Conservation (phyloP, 2,797 vertebrate genomes). For the Lindbergichthys nudifrons region DNA sequence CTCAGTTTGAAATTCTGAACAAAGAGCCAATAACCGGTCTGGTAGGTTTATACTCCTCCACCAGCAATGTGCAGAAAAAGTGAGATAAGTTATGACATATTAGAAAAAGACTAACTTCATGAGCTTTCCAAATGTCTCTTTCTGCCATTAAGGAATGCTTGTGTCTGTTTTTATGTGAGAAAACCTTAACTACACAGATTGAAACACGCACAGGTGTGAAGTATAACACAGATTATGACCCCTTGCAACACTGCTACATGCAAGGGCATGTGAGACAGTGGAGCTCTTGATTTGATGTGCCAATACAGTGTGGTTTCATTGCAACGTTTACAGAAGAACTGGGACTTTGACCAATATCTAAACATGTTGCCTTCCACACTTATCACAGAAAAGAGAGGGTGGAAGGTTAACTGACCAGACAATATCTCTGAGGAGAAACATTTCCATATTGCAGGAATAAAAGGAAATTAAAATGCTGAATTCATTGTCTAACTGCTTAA, state of each 20-base stretch:
- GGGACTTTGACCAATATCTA: conserved; percentile 41
- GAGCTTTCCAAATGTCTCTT: background rate
- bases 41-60: background rate
- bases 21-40: conserved; percentile 34
- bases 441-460: background rate
- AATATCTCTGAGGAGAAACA: background rate
- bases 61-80: background rate
- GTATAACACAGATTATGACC: background rate
- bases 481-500: too few species aligned
- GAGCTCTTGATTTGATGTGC: conserved; percentile 20
- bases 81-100: background rate
- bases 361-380: conserved; percentile 5
- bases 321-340: conserved; percentile 7
- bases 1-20: background rate
- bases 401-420: background rate
- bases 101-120: too few species aligned
- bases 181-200: background rate
- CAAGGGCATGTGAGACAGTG: conserved; percentile 21
- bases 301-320: background rate
- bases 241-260: background rate
- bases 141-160: background rate
- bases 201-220: background rate
- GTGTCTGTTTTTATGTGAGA: background rate
- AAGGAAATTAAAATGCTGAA: background rate
- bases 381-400: conserved; percentile 3